Percentiles rank a stretch among this genome's conserved stretches.
These are phyloP conservation scores for Teinopalpus imperialis DNA, from an alignment of 2,888 invertebrate species.

Conservation along the genomic window DNA sequence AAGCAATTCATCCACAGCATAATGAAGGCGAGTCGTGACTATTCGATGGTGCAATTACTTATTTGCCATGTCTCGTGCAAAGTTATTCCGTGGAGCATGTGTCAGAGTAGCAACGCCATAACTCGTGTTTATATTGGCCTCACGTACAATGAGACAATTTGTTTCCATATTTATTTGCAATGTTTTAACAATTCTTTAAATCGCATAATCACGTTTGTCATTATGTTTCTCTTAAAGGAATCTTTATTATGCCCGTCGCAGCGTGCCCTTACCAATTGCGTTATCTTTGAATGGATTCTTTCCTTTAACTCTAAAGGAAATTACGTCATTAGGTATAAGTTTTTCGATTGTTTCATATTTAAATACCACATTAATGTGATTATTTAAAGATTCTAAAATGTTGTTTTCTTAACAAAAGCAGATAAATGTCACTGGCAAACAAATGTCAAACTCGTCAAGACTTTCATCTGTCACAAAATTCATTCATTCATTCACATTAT, in stretches of 20 bases:
- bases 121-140: conserved; percentile 37
- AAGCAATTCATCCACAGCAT: conserved; percentile 34
- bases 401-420: too few relatives aligned
- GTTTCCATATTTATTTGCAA: conserved; percentile 24
- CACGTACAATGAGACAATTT: conserved; percentile 51
- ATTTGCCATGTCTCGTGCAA: conserved; percentile 39
- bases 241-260: conserved; percentile 7
- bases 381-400: too few relatives aligned
- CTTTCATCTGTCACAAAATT: background rate
- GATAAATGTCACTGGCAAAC: too few relatives aligned
- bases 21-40: conserved; percentile 40
- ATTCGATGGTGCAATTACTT: conserved; percentile 48
- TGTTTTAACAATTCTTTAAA: conserved; percentile 29
- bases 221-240: conserved; percentile 10
- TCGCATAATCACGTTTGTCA: conserved; percentile 23
- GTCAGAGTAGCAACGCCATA: conserved; percentile 39
- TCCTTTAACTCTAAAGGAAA: background rate
- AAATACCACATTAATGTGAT: too few relatives aligned
- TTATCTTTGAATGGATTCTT: background rate
- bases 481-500: conserved; percentile 4
- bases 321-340: background rate
- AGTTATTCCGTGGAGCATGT: conserved; percentile 38
- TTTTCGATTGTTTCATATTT: too few relatives aligned
- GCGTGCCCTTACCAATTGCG: background rate
- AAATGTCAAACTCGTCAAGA: background rate